phyloP scores from a whole-genome alignment of 2,888 invertebrate genomes.

The Drosophila rellima region DNA sequence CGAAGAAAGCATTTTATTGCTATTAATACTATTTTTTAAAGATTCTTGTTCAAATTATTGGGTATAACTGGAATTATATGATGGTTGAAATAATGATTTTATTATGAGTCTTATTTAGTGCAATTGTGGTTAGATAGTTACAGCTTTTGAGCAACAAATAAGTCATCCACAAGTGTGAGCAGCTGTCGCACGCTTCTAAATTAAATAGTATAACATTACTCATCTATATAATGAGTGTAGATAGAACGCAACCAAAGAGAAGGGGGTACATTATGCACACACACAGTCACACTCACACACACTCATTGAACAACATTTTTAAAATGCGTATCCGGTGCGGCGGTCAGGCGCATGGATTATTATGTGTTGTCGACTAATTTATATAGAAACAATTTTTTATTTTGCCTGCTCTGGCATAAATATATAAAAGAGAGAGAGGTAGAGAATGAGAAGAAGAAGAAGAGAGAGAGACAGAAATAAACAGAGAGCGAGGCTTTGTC shows the following conservation, averaged over 20 bases:
- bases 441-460: not conserved
- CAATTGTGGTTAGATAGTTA: slow-evolving; percentile 4
- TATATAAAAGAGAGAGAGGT: slow-evolving; percentile 17
- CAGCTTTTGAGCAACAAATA: slow-evolving; percentile 2
- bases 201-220: slow-evolving; percentile 30
- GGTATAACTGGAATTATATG: not conserved
- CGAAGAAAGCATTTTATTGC: not conserved
- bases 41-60: not conserved
- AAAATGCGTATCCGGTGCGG: slow-evolving; percentile 76
- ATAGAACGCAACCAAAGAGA: slow-evolving; percentile 3
- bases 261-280: slow-evolving; percentile 42
- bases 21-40: not conserved
- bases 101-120: not conserved
- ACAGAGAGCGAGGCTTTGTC: slow-evolving; percentile 32
- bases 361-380: slow-evolving; percentile 57
- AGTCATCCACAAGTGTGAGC: slow-evolving; percentile 5
- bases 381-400: slow-evolving; percentile 47
- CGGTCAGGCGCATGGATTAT: slow-evolving; percentile 63
- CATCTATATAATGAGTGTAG: slow-evolving; percentile 38
- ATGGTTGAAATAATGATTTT: not conserved
- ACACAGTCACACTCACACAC: not conserved
- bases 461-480: not conserved
- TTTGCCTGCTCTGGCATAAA: slow-evolving; percentile 58
- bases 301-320: slow-evolving; percentile 56
- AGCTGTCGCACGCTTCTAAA: slow-evolving; percentile 23